A percentile compares a stretch with the other conserved stretches of the same genome.
Conservation (phyloP, 1,140 invertebrate species). For the Samia ricini region DNA sequence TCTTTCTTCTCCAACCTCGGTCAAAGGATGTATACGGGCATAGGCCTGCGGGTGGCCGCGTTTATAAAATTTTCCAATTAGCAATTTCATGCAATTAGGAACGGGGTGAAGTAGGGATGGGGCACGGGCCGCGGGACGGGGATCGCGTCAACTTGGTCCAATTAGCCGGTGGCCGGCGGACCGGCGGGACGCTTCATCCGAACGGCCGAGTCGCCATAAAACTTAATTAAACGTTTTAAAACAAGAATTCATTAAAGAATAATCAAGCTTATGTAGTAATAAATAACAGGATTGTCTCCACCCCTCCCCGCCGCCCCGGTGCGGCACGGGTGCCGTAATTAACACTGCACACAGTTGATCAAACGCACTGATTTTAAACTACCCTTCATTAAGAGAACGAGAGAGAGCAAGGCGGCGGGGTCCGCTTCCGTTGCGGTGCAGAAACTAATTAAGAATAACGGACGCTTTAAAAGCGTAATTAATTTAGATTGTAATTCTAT, state of each 20-base stretch:
- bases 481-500: constrained; percentile 79
- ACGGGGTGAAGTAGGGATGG: constrained; percentile 44
- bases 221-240: constrained; percentile 80
- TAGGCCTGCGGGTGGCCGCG: constrained; percentile 63
- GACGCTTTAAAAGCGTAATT: constrained; percentile 78
- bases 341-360: constrained; percentile 78
- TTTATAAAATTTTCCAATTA: constrained; percentile 78
- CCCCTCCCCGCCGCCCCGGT: no score
- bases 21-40: constrained; percentile 33
- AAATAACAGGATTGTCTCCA: constrained; percentile 78
- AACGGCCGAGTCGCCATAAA: constrained; percentile 77
- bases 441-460: constrained; percentile 78
- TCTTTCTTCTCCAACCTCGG: constrained; percentile 47
- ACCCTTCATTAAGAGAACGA: constrained; percentile 77
- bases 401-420: constrained; percentile 62
- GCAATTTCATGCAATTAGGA: constrained; percentile 77
- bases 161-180: constrained; percentile 75
- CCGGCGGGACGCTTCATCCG: constrained; percentile 72
- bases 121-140: constrained; percentile 16
- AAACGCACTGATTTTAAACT: constrained; percentile 78
- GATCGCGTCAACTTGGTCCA: constrained; percentile 71
- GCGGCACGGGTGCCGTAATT: constrained; percentile 76
- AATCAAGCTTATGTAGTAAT: constrained; percentile 79
- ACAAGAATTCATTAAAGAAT: constrained; percentile 80
- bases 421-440: constrained; percentile 75